Evolutionary conservation across 2,888 invertebrate species (phyloP).

Genomic region (Leistus spinibarbis): DNA sequence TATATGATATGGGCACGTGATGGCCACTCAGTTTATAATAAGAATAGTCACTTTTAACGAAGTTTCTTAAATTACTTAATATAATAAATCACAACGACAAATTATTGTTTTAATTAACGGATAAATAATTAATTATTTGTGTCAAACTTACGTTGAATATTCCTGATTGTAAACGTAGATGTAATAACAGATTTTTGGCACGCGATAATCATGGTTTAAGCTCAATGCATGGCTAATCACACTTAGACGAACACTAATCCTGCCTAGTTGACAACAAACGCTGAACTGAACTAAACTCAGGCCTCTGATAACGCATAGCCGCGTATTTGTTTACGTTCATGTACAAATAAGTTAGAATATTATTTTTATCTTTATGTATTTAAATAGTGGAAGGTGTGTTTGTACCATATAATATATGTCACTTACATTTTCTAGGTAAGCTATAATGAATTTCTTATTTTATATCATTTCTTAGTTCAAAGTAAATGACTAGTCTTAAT

Average conservation of each 20-base stretch:
- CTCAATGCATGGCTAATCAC: not conserved
- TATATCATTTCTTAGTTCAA: too few relatives aligned
- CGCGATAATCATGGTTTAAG: conserved; percentile 18
- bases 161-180: conserved; percentile 10
- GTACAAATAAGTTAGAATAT: not conserved
- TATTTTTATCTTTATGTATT: not conserved
- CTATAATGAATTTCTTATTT: too few relatives aligned
- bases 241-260: not conserved
- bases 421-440: too few relatives aligned
- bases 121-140: not conserved
- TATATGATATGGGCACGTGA: too few relatives aligned
- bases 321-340: not conserved
- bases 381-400: not conserved
- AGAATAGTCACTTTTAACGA: too few relatives aligned
- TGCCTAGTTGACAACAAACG: not conserved
- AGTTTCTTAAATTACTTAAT: too few relatives aligned
- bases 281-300: not conserved
- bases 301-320: not conserved
- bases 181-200: conserved; percentile 32
- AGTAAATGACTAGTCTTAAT: too few relatives aligned
- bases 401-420: not conserved
- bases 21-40: too few relatives aligned
- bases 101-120: too few relatives aligned
- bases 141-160: conserved; percentile 21
- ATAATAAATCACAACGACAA: too few relatives aligned